Evolutionary conservation across 2,113 vertebrate species (phyloP).

Genomic region (Coptodon rendalli): DNA sequence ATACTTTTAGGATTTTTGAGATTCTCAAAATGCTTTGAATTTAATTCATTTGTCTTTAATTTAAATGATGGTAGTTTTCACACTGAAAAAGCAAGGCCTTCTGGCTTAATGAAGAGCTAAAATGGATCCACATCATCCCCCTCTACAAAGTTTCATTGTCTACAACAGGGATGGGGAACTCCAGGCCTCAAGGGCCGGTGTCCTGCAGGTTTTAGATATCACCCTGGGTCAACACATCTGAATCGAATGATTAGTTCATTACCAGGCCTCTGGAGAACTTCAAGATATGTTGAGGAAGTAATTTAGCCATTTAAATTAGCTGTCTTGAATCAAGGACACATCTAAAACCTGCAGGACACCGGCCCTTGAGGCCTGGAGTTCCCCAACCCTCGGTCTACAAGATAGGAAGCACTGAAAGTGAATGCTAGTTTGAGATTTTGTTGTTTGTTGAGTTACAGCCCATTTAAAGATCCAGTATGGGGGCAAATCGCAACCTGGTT

Average conservation of each 20-base stretch:
- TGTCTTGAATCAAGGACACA: accelerated
- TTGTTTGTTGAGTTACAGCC: not conserved
- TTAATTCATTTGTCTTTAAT: not conserved
- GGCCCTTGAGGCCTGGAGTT: not conserved
- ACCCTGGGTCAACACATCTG: not conserved
- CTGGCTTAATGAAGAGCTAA: not conserved
- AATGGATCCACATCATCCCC: not conserved
- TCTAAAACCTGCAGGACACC: not conserved
- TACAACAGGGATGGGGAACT: not conserved
- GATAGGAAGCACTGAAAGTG: not conserved
- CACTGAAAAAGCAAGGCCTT: not conserved
- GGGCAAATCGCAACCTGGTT: not conserved
- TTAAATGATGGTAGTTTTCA: not conserved
- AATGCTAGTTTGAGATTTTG: accelerated
- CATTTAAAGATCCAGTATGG: not conserved
- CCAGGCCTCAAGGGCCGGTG: not conserved
- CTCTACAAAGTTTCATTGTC: not conserved
- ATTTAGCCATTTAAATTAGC: not conserved
- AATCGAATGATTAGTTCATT: not conserved
- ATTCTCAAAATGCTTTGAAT: not conserved
- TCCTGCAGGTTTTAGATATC: not conserved
- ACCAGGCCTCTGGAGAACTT: not conserved
- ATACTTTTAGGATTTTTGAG: not conserved
- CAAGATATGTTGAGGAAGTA: accelerated
- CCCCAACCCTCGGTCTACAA: accelerated